Evolutionary conservation across 1,140 invertebrate genomes (phyloP), one percentile per base, ranked within the genome.

Genomic region (Elymnias hypermnestra): DNA sequence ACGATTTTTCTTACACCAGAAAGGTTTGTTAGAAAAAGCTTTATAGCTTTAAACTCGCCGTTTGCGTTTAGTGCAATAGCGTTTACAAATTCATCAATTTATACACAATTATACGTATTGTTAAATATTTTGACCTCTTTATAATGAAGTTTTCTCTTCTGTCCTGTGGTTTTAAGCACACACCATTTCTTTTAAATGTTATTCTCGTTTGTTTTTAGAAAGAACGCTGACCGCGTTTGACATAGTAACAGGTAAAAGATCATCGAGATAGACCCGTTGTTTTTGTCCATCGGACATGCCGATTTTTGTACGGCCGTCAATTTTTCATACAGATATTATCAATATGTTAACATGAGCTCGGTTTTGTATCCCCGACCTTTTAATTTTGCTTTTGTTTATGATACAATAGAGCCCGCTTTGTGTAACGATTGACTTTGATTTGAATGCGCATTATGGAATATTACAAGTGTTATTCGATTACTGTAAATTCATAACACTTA

Each of bases 251-350:
- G 66, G 66, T 63, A 73, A 50, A 53, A 29, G 26, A 29, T 29
- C 58, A 63, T 58, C 19, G 39, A 55, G 64, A 65, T 72, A 67
- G 41, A 22, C 25, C 28, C 25, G 5, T 49, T 50, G 52, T 58
- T 55, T 56, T 57, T 54, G 58, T 57, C 50, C 49, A 53, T 59
- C 41, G 57, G 52, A 63, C 63, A 73, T 68, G 68, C 68, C 66
- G 68, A 76, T 70, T 64, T 72, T 61, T 53, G 62, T 60, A 62
- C 55, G 59, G 43, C 44, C 55, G 59, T 63, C 69, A 52, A 77
- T 77, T 62, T 72, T 68, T 72, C 71, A 73, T 72, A 68, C 18
- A 49, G 68, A 73, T 72, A 56, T 57, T 68, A 73, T 76, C 70
- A 42, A 37, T 39, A 8, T 57, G 55, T 66, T 68, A 57, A 61